Evolutionary conservation across 2,113 vertebrate species (phyloP), one percentile per base, ranked within the genome.

Genomic region (Centropus bengalensis): DNA sequence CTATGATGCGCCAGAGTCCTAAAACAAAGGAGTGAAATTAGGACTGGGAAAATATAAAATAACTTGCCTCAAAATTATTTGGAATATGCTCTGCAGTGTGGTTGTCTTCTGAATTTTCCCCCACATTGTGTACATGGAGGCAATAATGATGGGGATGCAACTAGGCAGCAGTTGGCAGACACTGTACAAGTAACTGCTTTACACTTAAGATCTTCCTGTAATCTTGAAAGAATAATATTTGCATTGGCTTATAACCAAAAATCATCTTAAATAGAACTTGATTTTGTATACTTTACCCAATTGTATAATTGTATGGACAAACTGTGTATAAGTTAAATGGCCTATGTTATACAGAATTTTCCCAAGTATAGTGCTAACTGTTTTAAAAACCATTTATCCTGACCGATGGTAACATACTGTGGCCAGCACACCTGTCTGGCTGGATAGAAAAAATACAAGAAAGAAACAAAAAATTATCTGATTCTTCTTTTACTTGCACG

Each of bases 211-310:
- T 88, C 36, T 96, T 95, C 89, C 82, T 91, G 85, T 68, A 95
- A 95, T 92, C 92, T 89, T 80, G 51, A 60, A 83, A 95, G 75
- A 96, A 94, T 91, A 97, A 96, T 96, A 95, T 96, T 97, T 97
- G 64, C 89, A 87, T 92, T 97, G 94, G 93, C 88, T 92, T 68
- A 44, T 76, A 87, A 89, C 66, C 92, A 94, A 86, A 90, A 80
- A 58, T 85, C 64, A 44, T 92, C 79, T 92, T 93, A 94, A 93
- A 93, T 85, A 70, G n/a, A 81, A 95, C 52, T 88, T 83, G 71
- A 85, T 95, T 91, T 92, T 94, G 83, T 91, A 42, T 95, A 94
- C 93, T 96, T 96, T 93, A 86, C 84, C 89, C 81, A 83, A 84
- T 86, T 94, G 89, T 89, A 90, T 89, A 94, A 96, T 85, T 95